phyloP scores from a whole-genome alignment of 2,113 vertebrate genomes.

The Lophura nycthemera region DNA sequence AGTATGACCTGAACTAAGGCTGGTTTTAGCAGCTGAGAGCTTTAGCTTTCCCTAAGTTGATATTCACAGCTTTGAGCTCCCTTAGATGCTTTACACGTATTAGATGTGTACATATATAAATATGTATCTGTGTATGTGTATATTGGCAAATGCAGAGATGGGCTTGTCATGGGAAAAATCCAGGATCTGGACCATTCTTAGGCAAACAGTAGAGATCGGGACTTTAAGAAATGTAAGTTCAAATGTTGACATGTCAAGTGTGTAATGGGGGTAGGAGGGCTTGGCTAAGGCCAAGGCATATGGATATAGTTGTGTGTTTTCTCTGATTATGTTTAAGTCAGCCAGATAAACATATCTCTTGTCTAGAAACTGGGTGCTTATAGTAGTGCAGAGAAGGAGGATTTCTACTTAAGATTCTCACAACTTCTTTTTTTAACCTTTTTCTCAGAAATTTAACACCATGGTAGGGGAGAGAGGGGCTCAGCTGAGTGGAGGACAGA shows the following conservation, averaged over 20 bases:
- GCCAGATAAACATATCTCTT: background rate
- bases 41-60: background rate
- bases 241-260: background rate
- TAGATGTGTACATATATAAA: background rate
- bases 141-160: background rate
- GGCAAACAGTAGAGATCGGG: background rate
- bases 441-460: conserved; percentile 76
- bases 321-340: background rate
- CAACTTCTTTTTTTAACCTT: background rate
- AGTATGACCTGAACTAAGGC: background rate
- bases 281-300: background rate
- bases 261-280: background rate
- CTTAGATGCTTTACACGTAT: background rate
- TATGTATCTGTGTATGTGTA: background rate
- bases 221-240: background rate
- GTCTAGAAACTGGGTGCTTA: background rate
- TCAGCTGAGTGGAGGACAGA: conserved; percentile 80
- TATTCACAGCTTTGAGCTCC: background rate
- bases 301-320: background rate
- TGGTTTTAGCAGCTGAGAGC: background rate
- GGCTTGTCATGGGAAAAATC: background rate
- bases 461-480: conserved; percentile 79
- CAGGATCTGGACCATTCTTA: background rate
- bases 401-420: no score
- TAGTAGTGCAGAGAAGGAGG: background rate